A percentile compares a stretch with the other conserved stretches of the same genome.
Conservation (phyloP, 2,888 invertebrate genomes). For the Clusia tigrina region DNA sequence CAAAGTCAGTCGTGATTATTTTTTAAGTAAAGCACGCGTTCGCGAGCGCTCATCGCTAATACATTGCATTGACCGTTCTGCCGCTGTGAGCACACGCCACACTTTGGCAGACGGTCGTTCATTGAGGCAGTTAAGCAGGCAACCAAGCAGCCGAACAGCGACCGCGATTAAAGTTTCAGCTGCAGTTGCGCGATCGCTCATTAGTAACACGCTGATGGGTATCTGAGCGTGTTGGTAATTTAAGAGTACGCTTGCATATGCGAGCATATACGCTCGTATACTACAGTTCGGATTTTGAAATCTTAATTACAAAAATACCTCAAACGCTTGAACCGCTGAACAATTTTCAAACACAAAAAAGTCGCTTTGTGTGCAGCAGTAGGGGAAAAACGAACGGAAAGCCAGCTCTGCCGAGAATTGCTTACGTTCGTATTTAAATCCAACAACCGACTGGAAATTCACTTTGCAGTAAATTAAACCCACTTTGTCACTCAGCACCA, state of each 20-base stretch:
- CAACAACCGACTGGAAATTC: too few species aligned
- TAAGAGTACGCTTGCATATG: not conserved
- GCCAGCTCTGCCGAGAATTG: too few species aligned
- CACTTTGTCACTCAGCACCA: too few species aligned
- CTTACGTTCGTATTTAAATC: too few species aligned
- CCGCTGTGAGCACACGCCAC: constrained; percentile 38
- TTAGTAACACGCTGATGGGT: constrained; percentile 26
- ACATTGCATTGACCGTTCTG: constrained; percentile 26
- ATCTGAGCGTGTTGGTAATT: constrained; percentile 25
- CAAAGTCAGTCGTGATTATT: not conserved
- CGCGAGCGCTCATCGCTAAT: constrained; percentile 12
- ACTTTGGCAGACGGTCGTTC: too few species aligned
- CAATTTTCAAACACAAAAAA: not conserved
- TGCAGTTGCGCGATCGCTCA: constrained; percentile 42
- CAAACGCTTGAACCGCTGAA: not conserved
- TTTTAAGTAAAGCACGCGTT: constrained; percentile 17
- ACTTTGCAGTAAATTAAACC: too few species aligned
- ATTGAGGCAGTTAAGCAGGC: constrained; percentile 30
- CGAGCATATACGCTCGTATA: too few species aligned
- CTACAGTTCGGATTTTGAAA: constrained; percentile 10
- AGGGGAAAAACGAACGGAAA: too few species aligned
- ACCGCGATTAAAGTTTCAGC: constrained; percentile 40
- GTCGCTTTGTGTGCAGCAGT: not conserved
- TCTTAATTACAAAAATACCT: constrained; percentile 16
- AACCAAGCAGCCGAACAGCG: constrained; percentile 40